Conservation (phyloP, 2,113 vertebrate species). For the Alaudala cheleensis region DNA sequence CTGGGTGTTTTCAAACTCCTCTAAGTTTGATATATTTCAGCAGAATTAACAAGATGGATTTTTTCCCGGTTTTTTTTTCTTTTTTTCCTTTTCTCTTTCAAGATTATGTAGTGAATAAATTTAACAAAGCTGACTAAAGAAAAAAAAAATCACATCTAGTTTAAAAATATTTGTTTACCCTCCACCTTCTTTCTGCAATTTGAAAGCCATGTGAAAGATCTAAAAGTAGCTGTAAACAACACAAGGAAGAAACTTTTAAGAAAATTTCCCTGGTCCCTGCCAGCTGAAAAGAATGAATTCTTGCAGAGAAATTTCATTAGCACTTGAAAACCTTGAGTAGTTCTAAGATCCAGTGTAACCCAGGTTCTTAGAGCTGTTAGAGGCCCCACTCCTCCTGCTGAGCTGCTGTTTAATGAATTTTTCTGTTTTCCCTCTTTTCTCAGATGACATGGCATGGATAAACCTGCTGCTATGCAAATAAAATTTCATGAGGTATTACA, state of each 20-base stretch:
- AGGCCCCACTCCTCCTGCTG: background rate
- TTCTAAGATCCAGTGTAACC: background rate
- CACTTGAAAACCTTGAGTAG: background rate
- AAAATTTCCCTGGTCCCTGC: background rate
- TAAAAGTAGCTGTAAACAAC: background rate
- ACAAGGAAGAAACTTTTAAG: background rate
- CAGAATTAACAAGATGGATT: background rate
- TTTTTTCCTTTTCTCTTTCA: background rate
- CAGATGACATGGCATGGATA: background rate
- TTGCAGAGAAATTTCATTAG: background rate
- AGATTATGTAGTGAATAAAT: background rate
- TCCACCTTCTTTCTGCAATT: background rate
- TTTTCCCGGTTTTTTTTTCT: fast-evolving
- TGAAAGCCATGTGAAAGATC: background rate
- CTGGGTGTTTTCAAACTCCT: background rate
- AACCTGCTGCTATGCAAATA: background rate
- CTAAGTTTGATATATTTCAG: background rate
- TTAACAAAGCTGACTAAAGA: background rate
- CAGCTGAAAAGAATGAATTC: background rate
- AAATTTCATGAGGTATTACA: background rate
- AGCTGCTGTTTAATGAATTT: background rate
- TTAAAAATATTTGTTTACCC: constrained; percentile 1
- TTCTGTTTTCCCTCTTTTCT: background rate
- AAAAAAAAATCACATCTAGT: background rate
- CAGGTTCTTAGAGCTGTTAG: background rate